These are phyloP conservation scores for Cyprichromis sp. DNA, from an alignment of 2,113 vertebrate species.

Conservation along the genomic window DNA sequence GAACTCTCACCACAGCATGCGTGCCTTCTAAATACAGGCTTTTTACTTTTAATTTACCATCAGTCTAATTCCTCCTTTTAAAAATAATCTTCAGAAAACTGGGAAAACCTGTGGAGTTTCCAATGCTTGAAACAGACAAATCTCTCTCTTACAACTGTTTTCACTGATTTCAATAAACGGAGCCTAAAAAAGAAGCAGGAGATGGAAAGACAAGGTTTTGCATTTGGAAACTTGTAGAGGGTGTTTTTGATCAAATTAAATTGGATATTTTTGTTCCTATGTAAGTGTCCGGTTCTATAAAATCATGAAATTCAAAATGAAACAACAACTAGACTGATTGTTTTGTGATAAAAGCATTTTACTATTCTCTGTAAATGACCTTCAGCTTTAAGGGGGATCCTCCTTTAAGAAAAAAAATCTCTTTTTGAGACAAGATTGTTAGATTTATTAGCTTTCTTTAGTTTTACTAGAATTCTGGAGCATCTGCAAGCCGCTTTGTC, in stretches of 20 bases:
- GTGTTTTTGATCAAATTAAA: not conserved
- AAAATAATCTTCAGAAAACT: not conserved
- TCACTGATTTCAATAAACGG: not conserved
- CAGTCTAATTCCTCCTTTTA: not conserved
- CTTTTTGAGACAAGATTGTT: not conserved
- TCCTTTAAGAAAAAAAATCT: not conserved
- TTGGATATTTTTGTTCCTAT: not conserved
- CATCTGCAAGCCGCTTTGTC: not conserved
- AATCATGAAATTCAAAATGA: not conserved
- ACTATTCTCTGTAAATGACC: not conserved
- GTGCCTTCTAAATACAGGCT: not conserved
- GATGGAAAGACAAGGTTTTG: fast-evolving
- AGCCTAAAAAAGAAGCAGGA: not conserved
- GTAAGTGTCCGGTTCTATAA: not conserved
- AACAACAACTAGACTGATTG: not conserved
- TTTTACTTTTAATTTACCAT: not conserved
- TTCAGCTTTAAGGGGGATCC: not conserved
- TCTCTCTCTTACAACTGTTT: not conserved
- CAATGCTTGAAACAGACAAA: not conserved
- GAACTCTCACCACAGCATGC: not conserved
- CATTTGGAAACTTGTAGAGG: not conserved
- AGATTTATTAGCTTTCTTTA: not conserved
- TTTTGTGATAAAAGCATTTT: not conserved
- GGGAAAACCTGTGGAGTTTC: not conserved
- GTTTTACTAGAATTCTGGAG: fast-evolving